Conservation (phyloP, 30 jellyfish, hydroid and myxozoan genomes). For the Mastigias papua region DNA sequence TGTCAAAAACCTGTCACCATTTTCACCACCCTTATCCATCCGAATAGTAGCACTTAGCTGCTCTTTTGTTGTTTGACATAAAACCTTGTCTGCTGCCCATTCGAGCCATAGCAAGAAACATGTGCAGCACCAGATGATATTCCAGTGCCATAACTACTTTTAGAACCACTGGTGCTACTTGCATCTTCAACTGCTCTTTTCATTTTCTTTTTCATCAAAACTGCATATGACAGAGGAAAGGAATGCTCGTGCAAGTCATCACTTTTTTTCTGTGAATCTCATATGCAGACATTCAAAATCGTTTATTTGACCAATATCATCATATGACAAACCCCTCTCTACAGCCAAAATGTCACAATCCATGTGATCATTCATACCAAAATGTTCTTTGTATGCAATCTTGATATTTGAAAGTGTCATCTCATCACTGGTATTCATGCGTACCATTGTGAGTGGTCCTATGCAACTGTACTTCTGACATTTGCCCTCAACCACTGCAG, state of each 20-base stretch:
- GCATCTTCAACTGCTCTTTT: too few relatives aligned
- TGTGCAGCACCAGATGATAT: too few relatives aligned
- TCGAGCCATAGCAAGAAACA: too few relatives aligned
- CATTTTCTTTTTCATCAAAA: too few relatives aligned
- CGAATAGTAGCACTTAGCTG: constrained; percentile 48
- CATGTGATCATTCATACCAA: background rate
- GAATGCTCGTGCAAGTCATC: too few relatives aligned
- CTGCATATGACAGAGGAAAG: too few relatives aligned
- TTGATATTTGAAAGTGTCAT: background rate
- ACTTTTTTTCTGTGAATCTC: too few relatives aligned
- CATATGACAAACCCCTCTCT: constrained; percentile 33
- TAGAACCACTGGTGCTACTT: too few relatives aligned
- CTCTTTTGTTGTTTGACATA: constrained; percentile 23
- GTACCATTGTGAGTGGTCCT: constrained; percentile 41
- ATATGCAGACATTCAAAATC: too few relatives aligned
- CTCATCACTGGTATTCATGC: background rate
- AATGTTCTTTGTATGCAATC: constrained; percentile 30
- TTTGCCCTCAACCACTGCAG: constrained; percentile 5
- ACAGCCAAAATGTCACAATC: constrained; percentile 39
- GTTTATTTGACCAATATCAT: too few relatives aligned
- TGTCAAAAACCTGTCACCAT: constrained; percentile 37
- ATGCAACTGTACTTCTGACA: constrained; percentile 17
- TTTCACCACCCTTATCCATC: constrained; percentile 28
- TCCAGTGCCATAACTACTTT: constrained; percentile 18
- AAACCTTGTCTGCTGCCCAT: too few relatives aligned